Percentiles rank a stretch among this genome's conserved stretches.
These are phyloP conservation scores for Alsophila aescularia DNA, from an alignment of 2,888 invertebrate genomes.

Conservation along the genomic window DNA sequence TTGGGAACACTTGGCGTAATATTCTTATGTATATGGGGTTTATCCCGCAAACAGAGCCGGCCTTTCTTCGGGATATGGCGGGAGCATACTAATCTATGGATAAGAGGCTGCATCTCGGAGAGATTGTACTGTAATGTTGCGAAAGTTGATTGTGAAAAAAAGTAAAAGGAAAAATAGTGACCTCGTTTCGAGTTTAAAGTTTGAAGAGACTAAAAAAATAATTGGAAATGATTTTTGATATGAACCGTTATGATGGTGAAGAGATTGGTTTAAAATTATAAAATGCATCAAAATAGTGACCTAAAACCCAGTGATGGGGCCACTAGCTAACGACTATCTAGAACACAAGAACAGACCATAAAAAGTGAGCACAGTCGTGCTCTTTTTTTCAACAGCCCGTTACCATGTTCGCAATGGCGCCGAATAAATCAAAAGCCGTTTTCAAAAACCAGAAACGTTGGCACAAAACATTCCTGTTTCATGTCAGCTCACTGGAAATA, in stretches of 20 bases:
- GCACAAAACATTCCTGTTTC: constrained; percentile 23
- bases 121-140: constrained; percentile 24
- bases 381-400: constrained; percentile 12
- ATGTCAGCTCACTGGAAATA: constrained; percentile 18
- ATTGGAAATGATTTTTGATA: too few relatives aligned
- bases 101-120: constrained; percentile 27
- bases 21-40: constrained; percentile 24
- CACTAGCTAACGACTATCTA: too few relatives aligned
- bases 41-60: constrained; percentile 20
- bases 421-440: constrained; percentile 25
- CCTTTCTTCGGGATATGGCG: constrained; percentile 19
- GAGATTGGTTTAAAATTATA: too few relatives aligned
- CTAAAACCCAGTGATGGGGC: not conserved
- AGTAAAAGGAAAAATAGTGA: not conserved
- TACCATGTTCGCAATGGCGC: constrained; percentile 17
- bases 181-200: too few relatives aligned
- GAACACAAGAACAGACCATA: not conserved
- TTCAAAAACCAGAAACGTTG: constrained; percentile 13
- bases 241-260: too few relatives aligned
- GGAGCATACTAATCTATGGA: constrained; percentile 30
- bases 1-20: constrained; percentile 17
- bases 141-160: constrained; percentile 17
- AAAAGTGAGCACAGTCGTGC: not conserved
- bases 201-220: too few relatives aligned
- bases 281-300: too few relatives aligned